Evolutionary conservation across 2,113 vertebrate species (phyloP).

Genomic region (Cryptomyrus ogoouensis): DNA sequence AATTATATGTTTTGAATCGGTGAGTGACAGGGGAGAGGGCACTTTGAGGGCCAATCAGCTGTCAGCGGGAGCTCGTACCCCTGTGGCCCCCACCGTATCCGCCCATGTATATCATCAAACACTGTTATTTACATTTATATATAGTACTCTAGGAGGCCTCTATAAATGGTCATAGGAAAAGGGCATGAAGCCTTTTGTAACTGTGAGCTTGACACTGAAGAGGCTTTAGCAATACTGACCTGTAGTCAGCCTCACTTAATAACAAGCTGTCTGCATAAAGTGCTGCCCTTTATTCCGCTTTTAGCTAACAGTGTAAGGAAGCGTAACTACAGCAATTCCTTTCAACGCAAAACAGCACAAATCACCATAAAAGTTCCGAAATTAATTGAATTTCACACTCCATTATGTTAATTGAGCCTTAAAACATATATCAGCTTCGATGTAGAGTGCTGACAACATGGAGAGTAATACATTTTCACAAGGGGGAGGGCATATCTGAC

Average conservation of each 20-base stretch:
- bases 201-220: background rate
- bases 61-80: background rate
- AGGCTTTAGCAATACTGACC: background rate
- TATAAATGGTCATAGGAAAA: background rate
- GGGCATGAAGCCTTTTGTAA: background rate
- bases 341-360: background rate
- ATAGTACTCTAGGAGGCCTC: background rate
- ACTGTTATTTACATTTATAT: background rate
- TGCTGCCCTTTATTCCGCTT: background rate
- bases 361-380: background rate
- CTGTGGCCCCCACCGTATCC: background rate
- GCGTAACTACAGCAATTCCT: background rate
- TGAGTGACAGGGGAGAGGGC: background rate
- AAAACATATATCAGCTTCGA: background rate
- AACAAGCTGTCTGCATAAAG: background rate
- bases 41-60: background rate
- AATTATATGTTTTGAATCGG: background rate
- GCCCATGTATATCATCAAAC: too few relatives aligned
- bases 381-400: conserved; percentile 4
- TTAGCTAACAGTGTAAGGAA: background rate
- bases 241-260: background rate
- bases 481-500: background rate
- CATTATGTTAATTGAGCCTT: background rate
- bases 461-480: background rate
- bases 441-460: background rate